These are phyloP conservation scores for Blastobasis adustella DNA, from an alignment of 2,888 invertebrate species.

Conservation along the genomic window DNA sequence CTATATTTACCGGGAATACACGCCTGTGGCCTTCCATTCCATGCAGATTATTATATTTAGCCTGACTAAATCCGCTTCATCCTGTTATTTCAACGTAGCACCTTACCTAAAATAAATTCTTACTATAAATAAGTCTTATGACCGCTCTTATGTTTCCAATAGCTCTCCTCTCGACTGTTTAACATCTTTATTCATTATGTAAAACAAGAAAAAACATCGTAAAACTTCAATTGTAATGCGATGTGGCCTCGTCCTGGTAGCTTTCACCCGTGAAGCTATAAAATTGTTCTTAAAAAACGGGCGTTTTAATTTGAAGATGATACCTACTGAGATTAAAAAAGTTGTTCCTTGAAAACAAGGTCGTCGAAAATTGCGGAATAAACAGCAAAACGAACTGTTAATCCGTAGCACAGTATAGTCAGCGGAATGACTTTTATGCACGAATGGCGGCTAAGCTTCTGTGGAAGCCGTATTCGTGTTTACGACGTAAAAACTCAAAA, in stretches of 20 bases:
- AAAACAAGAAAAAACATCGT: slow-evolving; percentile 11
- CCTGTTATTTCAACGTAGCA: slow-evolving; percentile 4
- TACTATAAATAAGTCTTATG: no score
- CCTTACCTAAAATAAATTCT: no score
- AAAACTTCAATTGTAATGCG: background rate
- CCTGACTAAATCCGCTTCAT: slow-evolving; percentile 30
- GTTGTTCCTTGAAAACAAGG: slow-evolving; percentile 25
- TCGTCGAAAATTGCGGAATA: slow-evolving; percentile 23
- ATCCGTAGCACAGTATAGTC: slow-evolving; percentile 24
- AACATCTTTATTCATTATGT: slow-evolving; percentile 9
- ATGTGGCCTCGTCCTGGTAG: slow-evolving; percentile 22
- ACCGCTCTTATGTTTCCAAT: background rate
- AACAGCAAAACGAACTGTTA: slow-evolving; percentile 30
- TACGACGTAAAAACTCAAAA: slow-evolving; percentile 32
- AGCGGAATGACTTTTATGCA: slow-evolving; percentile 31
- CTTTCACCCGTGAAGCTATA: slow-evolving; percentile 21
- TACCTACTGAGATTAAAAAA: slow-evolving; percentile 34
- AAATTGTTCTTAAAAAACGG: slow-evolving; percentile 28
- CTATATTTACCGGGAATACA: slow-evolving; percentile 33
- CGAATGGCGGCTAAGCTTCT: slow-evolving; percentile 38
- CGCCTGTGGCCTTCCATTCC: slow-evolving; percentile 44
- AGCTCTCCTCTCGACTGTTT: background rate
- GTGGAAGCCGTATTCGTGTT: slow-evolving; percentile 28
- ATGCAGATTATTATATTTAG: slow-evolving; percentile 18
- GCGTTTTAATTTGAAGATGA: slow-evolving; percentile 35